These are phyloP conservation scores for Apostichopus californicus DNA, from an alignment of 35 echinoderm and acorn worm species.

Conservation along the genomic window DNA sequence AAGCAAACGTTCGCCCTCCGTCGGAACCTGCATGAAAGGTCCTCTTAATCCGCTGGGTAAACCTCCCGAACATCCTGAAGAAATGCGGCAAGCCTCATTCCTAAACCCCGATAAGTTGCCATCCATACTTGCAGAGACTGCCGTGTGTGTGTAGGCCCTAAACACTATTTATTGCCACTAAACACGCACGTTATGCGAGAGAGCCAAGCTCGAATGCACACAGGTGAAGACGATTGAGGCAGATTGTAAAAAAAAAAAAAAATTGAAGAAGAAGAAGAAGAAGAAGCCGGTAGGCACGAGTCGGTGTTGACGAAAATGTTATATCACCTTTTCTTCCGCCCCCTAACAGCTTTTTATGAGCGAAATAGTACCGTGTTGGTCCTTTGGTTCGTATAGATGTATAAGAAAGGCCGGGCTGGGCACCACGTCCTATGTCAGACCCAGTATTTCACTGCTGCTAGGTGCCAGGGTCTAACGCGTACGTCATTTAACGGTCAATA, in stretches of 20 bases:
- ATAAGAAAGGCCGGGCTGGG: neutral
- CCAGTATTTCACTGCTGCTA: neutral
- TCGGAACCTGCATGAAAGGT: slow-evolving; percentile 57
- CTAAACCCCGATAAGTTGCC: slow-evolving; percentile 54
- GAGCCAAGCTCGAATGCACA: slow-evolving; percentile 58
- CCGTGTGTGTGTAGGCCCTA: slow-evolving; percentile 59
- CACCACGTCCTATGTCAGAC: slow-evolving; percentile 12
- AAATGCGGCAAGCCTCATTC: slow-evolving; percentile 59
- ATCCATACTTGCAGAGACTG: slow-evolving; percentile 44
- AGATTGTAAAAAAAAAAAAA: slow-evolving; percentile 10
- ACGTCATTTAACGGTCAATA: slow-evolving; percentile 62
- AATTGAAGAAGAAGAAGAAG: neutral
- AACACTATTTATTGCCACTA: slow-evolving; percentile 58
- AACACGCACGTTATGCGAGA: slow-evolving; percentile 53
- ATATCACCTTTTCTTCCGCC: neutral
- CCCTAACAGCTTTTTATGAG: slow-evolving; percentile 20
- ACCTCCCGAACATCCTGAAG: slow-evolving; percentile 47
- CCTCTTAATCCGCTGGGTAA: slow-evolving; percentile 40
- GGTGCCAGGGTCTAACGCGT: neutral
- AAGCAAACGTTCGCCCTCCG: slow-evolving; percentile 42
- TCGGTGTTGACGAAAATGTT: slow-evolving; percentile 16
- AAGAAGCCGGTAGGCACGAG: slow-evolving; percentile 9
- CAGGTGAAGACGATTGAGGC: slow-evolving; percentile 17
- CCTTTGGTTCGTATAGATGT: slow-evolving; percentile 5
- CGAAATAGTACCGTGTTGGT: neutral